A percentile compares a stretch with the other conserved stretches of the same genome.
Evolutionary conservation across 2,113 vertebrate species (phyloP).

Genomic region (Fregetta grallaria): DNA sequence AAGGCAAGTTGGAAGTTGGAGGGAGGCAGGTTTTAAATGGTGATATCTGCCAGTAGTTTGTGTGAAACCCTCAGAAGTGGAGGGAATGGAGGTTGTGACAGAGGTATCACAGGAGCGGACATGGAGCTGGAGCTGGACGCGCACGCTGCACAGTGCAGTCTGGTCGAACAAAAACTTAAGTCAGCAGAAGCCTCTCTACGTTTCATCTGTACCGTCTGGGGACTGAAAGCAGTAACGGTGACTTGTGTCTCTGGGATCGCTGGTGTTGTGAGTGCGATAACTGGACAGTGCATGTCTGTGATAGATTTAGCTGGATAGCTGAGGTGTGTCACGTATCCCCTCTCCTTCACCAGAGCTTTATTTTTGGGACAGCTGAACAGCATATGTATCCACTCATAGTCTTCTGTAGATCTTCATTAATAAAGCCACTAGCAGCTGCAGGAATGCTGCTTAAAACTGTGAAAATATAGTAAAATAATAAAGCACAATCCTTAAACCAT

Average conservation of each 20-base stretch:
- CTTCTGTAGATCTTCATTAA: not conserved
- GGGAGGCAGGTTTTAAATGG: not conserved
- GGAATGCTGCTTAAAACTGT: not conserved
- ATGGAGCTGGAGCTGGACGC: not conserved
- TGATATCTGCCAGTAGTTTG: not conserved
- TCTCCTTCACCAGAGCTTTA: not conserved
- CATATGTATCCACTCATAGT: not conserved
- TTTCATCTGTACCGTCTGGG: not conserved
- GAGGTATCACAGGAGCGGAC: not conserved
- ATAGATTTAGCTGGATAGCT: not conserved
- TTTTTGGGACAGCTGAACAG: not conserved
- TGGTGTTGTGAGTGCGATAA: not conserved
- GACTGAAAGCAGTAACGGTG: not conserved
- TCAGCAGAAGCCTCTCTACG: not conserved
- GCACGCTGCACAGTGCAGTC: not conserved
- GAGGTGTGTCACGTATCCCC: accelerated
- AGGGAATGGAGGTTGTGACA: not conserved
- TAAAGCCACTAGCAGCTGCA: not conserved
- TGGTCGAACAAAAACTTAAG: not conserved
- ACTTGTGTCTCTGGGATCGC: not conserved
- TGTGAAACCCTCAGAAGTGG: not conserved
- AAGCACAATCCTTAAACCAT: not conserved
- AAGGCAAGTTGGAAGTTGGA: not conserved
- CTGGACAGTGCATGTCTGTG: not conserved
- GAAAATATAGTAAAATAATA: not conserved